phyloP scores from a whole-genome alignment of 2,113 vertebrate genomes.

The Isurus oxyrinchus region DNA sequence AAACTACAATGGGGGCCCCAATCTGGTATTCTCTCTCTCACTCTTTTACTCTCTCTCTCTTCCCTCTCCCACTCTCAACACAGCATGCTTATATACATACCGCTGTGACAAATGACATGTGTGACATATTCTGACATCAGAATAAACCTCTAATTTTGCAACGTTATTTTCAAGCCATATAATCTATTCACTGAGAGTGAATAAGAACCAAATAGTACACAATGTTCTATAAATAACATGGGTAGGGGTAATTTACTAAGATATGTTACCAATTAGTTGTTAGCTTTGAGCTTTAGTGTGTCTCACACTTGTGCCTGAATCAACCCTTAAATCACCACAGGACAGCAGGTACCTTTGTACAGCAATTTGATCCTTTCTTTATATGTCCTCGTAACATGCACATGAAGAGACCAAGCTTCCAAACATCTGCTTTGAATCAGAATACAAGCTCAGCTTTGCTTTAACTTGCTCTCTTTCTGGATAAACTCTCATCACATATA shows the following conservation, averaged over 20 bases:
- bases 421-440: slow-evolving; percentile 27
- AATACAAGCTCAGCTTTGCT: neutral
- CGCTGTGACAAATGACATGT: neutral
- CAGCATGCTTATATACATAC: neutral
- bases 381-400: neutral
- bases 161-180: neutral
- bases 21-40: neutral
- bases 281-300: neutral
- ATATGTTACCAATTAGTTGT: neutral
- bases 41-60: neutral
- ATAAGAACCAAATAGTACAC: neutral
- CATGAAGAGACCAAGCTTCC: neutral
- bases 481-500: neutral
- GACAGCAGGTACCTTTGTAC: neutral
- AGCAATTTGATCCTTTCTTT: neutral
- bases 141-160: slow-evolving; percentile 8
- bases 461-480: neutral
- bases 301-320: neutral
- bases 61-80: neutral
- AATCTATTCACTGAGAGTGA: neutral
- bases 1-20: neutral
- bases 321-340: neutral
- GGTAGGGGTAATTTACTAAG: neutral
- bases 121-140: neutral
- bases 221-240: neutral